Evolutionary conservation across 2,888 invertebrate species (phyloP).

Genomic region (Omphaloscelis lunosa): DNA sequence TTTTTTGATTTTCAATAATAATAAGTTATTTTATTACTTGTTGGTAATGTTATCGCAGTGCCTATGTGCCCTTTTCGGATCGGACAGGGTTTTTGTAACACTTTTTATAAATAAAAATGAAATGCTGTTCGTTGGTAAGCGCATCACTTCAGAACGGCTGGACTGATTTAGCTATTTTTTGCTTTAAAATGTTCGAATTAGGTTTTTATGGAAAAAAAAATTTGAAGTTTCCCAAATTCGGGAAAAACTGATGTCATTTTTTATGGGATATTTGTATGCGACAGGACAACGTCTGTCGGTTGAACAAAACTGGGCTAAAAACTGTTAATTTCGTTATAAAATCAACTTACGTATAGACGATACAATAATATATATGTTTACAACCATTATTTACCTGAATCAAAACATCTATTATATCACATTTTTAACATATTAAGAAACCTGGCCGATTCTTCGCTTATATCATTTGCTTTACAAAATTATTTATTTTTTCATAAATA

Average conservation of each 20-base stretch:
- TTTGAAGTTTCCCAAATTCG: not conserved
- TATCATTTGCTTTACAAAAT: conserved; percentile 65
- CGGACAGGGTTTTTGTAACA: too few relatives aligned
- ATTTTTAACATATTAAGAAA: conserved; percentile 76
- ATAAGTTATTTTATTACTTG: too few relatives aligned
- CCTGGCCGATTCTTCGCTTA: conserved; percentile 73
- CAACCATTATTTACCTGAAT: conserved; percentile 75
- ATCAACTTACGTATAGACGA: conserved; percentile 74
- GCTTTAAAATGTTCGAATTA: too few relatives aligned
- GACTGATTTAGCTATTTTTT: not conserved
- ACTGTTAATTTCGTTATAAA: conserved; percentile 52
- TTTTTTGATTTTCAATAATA: too few relatives aligned
- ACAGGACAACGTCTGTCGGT: not conserved
- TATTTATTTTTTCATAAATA: conserved; percentile 61
- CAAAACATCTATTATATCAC: conserved; percentile 76
- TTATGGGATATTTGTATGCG: not conserved
- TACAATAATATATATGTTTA: conserved; percentile 73
- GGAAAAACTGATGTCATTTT: not conserved
- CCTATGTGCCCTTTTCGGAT: too few relatives aligned
- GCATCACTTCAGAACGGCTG: not conserved
- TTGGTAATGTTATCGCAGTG: too few relatives aligned
- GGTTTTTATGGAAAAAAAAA: not conserved
- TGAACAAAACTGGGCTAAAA: conserved; percentile 58
- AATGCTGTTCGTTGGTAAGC: not conserved
- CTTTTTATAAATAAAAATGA: too few relatives aligned